These are phyloP conservation scores for Eristalinus sepulchralis DNA, from an alignment of 2,888 invertebrate species.

Conservation along the genomic window DNA sequence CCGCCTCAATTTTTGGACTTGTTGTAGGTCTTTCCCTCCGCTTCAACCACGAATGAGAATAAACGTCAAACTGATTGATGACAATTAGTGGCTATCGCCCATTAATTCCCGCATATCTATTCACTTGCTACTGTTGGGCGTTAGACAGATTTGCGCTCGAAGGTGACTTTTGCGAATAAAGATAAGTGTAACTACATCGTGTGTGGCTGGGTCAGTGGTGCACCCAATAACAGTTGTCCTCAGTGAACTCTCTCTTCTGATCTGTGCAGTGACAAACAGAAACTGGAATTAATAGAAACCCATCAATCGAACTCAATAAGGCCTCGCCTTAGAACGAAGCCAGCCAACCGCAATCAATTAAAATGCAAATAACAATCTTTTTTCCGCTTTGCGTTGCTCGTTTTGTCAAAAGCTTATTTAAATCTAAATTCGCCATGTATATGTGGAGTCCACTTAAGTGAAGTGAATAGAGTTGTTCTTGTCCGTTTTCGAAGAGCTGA, in stretches of 20 bases:
- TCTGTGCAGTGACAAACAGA: background rate
- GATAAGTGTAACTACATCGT: constrained; percentile 10
- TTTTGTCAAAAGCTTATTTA: constrained; percentile 20
- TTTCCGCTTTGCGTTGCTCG: background rate
- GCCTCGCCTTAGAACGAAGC: constrained; percentile 45
- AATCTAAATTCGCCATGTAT: constrained; percentile 8
- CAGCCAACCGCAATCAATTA: constrained; percentile 45
- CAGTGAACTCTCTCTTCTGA: too few species aligned
- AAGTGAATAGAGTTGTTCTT: background rate
- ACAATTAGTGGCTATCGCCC: constrained; percentile 7
- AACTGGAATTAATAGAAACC: constrained; percentile 50
- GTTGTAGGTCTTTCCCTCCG: background rate
- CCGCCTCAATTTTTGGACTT: background rate
- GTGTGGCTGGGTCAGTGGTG: background rate
- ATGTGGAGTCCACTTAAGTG: background rate
- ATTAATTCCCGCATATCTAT: constrained; percentile 15
- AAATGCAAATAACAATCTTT: constrained; percentile 47
- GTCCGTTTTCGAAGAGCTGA: constrained; percentile 13
- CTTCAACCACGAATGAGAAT: background rate
- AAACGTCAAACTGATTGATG: constrained; percentile 8
- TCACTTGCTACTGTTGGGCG: background rate
- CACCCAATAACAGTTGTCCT: background rate
- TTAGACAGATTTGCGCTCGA: background rate
- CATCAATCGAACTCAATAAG: constrained; percentile 59
- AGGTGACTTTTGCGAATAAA: constrained; percentile 7